phyloP scores from a whole-genome alignment of 2,888 invertebrate species.

The Vandiemenella viatica region DNA sequence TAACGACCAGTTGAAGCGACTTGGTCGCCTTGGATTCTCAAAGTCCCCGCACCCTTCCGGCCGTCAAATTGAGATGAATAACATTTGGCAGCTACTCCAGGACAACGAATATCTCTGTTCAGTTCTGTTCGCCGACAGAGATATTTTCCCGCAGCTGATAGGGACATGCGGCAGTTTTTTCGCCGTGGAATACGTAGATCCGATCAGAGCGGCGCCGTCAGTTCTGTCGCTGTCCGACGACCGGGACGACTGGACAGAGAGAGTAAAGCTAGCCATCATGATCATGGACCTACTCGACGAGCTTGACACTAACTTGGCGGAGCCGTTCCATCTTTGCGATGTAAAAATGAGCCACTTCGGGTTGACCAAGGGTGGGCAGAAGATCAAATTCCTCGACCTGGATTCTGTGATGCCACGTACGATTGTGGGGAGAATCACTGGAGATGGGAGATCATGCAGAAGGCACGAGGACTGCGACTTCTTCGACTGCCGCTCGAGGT shows the following conservation, averaged over 20 bases:
- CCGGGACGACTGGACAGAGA: constrained; percentile 39
- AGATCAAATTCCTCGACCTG: constrained; percentile 45
- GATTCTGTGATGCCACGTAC: constrained; percentile 44
- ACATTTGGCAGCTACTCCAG: constrained; percentile 45
- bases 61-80: constrained; percentile 35
- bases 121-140: constrained; percentile 39
- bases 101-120: constrained; percentile 51
- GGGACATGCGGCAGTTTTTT: constrained; percentile 53
- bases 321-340: constrained; percentile 51
- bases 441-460: constrained; percentile 34
- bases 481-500: constrained; percentile 48
- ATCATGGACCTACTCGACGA: constrained; percentile 44
- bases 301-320: constrained; percentile 40
- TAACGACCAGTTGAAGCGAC: constrained; percentile 32
- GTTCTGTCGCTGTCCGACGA: constrained; percentile 34
- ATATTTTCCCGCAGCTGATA: constrained; percentile 46
- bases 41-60: constrained; percentile 8
- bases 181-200: constrained; percentile 45
- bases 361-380: constrained; percentile 32
- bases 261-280: constrained; percentile 39
- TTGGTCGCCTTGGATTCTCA: constrained; percentile 31
- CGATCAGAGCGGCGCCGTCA: constrained; percentile 25
- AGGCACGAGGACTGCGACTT: constrained; percentile 48
- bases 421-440: constrained; percentile 34
- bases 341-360: constrained; percentile 53